Conservation (phyloP, 2,113 vertebrate genomes). For the Sminthopsis crassicaudata region DNA sequence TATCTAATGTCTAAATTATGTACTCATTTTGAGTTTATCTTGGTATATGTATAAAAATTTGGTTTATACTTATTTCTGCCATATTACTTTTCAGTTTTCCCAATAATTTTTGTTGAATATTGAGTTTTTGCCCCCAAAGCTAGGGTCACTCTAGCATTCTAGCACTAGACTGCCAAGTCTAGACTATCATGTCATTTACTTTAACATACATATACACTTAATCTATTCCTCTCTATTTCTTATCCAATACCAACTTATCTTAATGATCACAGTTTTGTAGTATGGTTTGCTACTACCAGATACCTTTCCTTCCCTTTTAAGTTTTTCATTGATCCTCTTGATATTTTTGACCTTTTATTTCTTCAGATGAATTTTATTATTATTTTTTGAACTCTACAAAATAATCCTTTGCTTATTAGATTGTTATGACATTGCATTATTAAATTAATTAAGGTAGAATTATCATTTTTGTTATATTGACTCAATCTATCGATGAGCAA, state of each 20-base stretch:
- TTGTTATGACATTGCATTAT: no score
- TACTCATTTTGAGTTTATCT: background rate
- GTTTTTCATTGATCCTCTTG: no score
- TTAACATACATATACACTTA: background rate
- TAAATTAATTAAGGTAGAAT: no score
- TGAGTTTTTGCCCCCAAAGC: no score
- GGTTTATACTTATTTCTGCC: background rate
- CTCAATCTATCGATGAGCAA: no score
- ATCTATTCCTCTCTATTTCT: background rate
- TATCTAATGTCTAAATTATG: background rate
- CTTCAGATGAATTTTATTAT: no score
- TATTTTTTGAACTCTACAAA: no score
- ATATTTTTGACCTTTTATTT: no score
- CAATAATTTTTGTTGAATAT: background rate
- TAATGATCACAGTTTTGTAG: background rate
- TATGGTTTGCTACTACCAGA: background rate
- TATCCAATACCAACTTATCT: background rate
- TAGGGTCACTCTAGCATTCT: background rate
- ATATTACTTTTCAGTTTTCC: background rate
- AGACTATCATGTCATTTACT: background rate
- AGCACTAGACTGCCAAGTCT: background rate
- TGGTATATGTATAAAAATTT: background rate
- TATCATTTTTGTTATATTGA: no score
- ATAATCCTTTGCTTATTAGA: no score
- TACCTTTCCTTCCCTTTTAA: no score